Base-by-base conservation (phyloP, 2,113 vertebrate genomes). In the Phoenicopterus ruber region DNA sequence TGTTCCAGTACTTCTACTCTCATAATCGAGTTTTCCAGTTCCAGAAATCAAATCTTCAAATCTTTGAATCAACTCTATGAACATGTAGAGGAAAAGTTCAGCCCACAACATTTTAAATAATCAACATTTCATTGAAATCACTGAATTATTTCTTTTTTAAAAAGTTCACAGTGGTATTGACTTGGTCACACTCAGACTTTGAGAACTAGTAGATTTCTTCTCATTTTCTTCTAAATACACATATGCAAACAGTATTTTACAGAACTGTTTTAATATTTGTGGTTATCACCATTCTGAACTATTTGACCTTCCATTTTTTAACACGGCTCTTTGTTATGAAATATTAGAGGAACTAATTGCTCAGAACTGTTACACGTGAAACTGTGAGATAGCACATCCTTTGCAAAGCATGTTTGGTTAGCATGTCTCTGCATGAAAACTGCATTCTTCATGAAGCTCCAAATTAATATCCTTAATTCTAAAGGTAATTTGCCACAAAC, bases 291-390 rank as follows among this genome's bases (percentile, higher is more conserved):
- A 91, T 94, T 93, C 82, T 86, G 63, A 96, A 94, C 34, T 85
- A 40, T 93, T 95, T 88, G 40, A 94, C 55, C 38, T 82, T 90
- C 15, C 7, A 65, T 42, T 92, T 95, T 96, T 94, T 93, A 95
- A 58, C 10, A 49, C 47, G 44, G 11, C 10, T 31, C 5, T 76
- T 93, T 94, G 26, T 69, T 76, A 86, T 22, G 59, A 94, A 96
- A 93, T 85, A 81, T 29, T 73, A 28, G 13, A 96, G 72, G 54
- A 93, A 62, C 25, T 49, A 71, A 73, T 69, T 95, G n/a, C 42
- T 95, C 63, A 67, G 13, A 86, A 90, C 40, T 79, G 6, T 85
- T 97, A 72, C 29, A 49, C 69, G 32, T 72, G 59, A 81, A 95
- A 72, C 14, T n/a, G 29, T 31, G 49, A 96, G 57, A 54, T 6